Evolutionary conservation across 2,113 vertebrate species (phyloP).

Genomic region (Oryzias curvinotus): DNA sequence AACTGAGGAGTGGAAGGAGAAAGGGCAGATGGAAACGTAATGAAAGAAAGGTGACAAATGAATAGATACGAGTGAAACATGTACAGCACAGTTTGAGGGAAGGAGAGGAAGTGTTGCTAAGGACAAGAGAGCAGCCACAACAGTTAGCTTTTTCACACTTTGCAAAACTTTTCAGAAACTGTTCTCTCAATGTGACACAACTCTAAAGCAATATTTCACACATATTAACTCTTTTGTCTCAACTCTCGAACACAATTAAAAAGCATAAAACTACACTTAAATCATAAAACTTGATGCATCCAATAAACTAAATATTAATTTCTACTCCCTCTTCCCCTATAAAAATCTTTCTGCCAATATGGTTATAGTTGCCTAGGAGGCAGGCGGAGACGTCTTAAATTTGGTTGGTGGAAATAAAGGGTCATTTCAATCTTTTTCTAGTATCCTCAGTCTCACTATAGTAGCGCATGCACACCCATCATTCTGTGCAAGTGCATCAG

Average conservation of each 20-base stretch:
- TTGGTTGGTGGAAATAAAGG: constrained; percentile 33
- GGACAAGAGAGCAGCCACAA: neutral
- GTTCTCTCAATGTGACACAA: constrained; percentile 9
- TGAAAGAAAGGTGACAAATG: constrained; percentile 1
- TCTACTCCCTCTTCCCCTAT: constrained; percentile 22
- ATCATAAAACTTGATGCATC: constrained; percentile 31
- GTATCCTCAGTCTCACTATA: constrained; percentile 47
- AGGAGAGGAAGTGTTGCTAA: neutral
- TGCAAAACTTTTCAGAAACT: constrained; percentile 44
- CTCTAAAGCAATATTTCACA: constrained; percentile 10
- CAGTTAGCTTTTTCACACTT: constrained; percentile 43
- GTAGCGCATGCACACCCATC: neutral
- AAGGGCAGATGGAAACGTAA: constrained; percentile 13
- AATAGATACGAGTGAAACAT: neutral
- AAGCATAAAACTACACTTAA: constrained; percentile 41
- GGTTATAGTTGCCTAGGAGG: constrained; percentile 49
- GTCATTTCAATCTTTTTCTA: constrained; percentile 40
- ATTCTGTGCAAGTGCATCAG: constrained; percentile 2
- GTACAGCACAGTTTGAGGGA: neutral
- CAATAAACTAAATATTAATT: constrained; percentile 40
- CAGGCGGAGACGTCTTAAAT: constrained; percentile 20
- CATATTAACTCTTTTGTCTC: neutral
- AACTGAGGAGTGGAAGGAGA: neutral
- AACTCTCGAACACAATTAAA: constrained; percentile 20
- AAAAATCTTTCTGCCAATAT: constrained; percentile 37